Evolutionary conservation across 2,888 invertebrate species (phyloP).

Genomic region (Phlogophora meticulosa): DNA sequence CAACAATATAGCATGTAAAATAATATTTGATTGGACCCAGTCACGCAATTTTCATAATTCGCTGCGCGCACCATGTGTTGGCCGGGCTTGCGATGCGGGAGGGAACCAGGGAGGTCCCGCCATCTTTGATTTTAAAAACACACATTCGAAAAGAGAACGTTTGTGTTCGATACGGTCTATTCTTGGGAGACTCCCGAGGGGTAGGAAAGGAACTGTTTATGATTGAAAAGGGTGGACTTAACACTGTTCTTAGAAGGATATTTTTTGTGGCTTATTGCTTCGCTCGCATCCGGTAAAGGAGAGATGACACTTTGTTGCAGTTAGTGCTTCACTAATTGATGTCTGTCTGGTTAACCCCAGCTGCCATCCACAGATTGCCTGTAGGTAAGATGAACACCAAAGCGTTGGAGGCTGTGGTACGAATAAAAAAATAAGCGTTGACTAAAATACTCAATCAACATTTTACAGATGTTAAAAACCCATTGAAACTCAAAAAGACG

Average conservation of each 20-base stretch:
- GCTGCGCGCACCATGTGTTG: conserved; percentile 60
- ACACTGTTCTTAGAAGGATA: too few species aligned
- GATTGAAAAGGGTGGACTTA: too few species aligned
- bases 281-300: too few species aligned
- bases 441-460: conserved; percentile 9
- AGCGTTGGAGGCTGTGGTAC: conserved; percentile 13
- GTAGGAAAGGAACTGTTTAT: conserved; percentile 7
- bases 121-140: conserved; percentile 58
- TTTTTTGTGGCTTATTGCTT: too few species aligned
- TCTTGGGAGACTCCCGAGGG: conserved; percentile 14
- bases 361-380: background rate
- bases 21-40: conserved; percentile 64
- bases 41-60: conserved; percentile 68
- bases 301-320: too few species aligned
- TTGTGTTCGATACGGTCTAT: conserved; percentile 34
- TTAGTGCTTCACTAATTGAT: too few species aligned
- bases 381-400: background rate
- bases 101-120: conserved; percentile 61
- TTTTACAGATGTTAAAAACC: conserved; percentile 28
- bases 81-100: conserved; percentile 53
- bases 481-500: conserved; percentile 2
- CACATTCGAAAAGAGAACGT: conserved; percentile 38
- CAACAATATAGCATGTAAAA: conserved; percentile 56
- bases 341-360: conserved; percentile 1
- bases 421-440: conserved; percentile 30